Conservation (phyloP, 92 coral and sea anemone genomes). For the Metridium senile region DNA sequence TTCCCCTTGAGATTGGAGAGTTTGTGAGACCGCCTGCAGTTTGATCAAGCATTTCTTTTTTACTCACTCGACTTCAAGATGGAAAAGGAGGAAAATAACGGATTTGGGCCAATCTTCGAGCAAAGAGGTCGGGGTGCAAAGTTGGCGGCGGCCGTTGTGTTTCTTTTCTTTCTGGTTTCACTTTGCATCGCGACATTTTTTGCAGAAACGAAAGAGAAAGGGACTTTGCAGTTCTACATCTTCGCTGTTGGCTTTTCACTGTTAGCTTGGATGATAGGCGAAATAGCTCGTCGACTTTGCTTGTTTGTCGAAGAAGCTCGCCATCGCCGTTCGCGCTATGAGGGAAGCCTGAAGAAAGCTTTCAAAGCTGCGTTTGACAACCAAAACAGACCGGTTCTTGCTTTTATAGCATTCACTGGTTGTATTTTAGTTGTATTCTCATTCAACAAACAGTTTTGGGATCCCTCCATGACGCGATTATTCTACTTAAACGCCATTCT, state of each 20-base stretch:
- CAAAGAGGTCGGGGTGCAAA: constrained; percentile 23
- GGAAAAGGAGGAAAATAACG: constrained; percentile 22
- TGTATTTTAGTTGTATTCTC: background rate
- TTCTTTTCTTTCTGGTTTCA: background rate
- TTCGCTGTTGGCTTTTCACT: constrained; percentile 52
- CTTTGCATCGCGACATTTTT: background rate
- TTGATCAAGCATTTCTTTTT: no score
- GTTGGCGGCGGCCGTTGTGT: background rate
- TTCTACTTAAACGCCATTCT: constrained; percentile 49
- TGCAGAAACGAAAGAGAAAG: background rate
- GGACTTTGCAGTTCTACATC: constrained; percentile 6
- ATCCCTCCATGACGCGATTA: constrained; percentile 24
- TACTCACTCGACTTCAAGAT: no score
- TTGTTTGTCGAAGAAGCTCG: constrained; percentile 69
- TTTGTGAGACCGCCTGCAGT: no score
- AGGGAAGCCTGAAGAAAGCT: constrained; percentile 58
- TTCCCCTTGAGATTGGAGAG: no score
- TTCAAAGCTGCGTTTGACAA: constrained; percentile 56
- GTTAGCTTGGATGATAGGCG: constrained; percentile 68
- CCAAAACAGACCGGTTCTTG: constrained; percentile 10
- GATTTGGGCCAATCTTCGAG: constrained; percentile 39
- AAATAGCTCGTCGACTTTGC: constrained; percentile 65
- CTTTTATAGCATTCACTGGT: background rate
- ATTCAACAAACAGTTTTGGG: constrained; percentile 9
- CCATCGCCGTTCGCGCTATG: constrained; percentile 71